A percentile compares a stretch with the other conserved stretches of the same genome.
phyloP scores from a whole-genome alignment of 2,888 invertebrate species.

The Andrena bucephala region DNA sequence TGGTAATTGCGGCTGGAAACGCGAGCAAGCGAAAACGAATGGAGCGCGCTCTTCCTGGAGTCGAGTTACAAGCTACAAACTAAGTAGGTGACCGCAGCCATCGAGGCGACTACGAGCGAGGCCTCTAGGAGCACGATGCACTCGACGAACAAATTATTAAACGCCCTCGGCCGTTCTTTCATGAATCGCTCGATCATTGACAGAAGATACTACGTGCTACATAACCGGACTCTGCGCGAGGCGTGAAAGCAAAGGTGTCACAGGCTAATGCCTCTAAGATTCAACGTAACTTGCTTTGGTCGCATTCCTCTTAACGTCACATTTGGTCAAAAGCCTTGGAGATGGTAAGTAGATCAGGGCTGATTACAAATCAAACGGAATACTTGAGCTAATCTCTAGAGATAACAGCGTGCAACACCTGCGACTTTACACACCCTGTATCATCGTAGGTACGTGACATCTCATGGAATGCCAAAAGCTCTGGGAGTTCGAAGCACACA shows the following conservation, averaged over 20 bases:
- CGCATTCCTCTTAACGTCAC: too few relatives aligned
- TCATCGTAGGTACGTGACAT: too few relatives aligned
- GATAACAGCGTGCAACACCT: not conserved
- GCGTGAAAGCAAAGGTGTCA: not conserved
- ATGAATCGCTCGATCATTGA: conserved; percentile 32
- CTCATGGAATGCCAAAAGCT: too few relatives aligned
- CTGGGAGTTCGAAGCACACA: too few relatives aligned
- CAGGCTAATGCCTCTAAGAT: not conserved
- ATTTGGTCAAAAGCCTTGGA: too few relatives aligned
- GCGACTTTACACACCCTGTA: not conserved
- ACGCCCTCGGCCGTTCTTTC: conserved; percentile 21
- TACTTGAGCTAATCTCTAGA: too few relatives aligned
- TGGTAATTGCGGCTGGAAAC: conserved; percentile 62
- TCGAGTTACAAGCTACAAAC: conserved; percentile 67
- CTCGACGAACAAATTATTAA: conserved; percentile 41
- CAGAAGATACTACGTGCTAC: conserved; percentile 10
- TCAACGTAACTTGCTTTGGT: too few relatives aligned
- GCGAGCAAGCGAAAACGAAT: conserved; percentile 54
- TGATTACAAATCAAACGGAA: too few relatives aligned
- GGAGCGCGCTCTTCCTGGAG: conserved; percentile 67
- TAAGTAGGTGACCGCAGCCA: conserved; percentile 49
- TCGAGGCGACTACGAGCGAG: not conserved
- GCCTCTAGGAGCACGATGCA: not conserved
- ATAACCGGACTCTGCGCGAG: not conserved
- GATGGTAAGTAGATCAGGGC: not conserved